Evolutionary conservation across 2,888 invertebrate genomes (phyloP).

Genomic region (Lasioglossum lativentre): DNA sequence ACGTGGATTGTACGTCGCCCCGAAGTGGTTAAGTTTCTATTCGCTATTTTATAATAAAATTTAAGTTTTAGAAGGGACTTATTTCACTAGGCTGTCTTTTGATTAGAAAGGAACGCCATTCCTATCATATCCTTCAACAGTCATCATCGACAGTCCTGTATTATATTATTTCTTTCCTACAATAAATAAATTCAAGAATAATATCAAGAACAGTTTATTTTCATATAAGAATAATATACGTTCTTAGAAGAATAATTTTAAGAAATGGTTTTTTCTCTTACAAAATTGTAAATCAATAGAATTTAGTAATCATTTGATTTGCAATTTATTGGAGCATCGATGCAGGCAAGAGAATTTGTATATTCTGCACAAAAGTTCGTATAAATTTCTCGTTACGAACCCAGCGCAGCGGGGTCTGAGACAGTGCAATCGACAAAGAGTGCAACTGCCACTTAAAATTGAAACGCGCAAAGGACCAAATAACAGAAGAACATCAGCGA

Average conservation of each 20-base stretch:
- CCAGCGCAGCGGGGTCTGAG: not conserved
- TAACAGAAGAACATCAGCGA: not conserved
- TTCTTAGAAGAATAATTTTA: not conserved
- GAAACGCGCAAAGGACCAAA: not conserved
- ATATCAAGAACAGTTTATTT: not conserved
- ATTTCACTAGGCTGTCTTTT: too few relatives aligned
- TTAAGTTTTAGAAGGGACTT: too few relatives aligned
- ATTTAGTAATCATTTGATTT: too few relatives aligned
- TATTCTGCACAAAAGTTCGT: not conserved
- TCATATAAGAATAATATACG: not conserved
- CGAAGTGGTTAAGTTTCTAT: too few relatives aligned
- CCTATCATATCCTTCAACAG: too few relatives aligned
- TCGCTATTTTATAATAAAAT: too few relatives aligned
- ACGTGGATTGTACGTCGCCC: too few relatives aligned
- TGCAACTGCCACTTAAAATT: not conserved
- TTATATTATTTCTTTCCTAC: too few relatives aligned
- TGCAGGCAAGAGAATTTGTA: not conserved
- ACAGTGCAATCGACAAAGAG: not conserved
- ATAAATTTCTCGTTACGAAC: not conserved
- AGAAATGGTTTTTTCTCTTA: not conserved
- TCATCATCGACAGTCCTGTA: not conserved
- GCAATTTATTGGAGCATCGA: not conserved
- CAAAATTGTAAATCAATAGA: not conserved
- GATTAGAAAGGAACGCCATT: too few relatives aligned
- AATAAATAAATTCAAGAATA: not conserved